Base-by-base conservation (phyloP, 2,113 vertebrate species). In the Pithys albifrons region DNA sequence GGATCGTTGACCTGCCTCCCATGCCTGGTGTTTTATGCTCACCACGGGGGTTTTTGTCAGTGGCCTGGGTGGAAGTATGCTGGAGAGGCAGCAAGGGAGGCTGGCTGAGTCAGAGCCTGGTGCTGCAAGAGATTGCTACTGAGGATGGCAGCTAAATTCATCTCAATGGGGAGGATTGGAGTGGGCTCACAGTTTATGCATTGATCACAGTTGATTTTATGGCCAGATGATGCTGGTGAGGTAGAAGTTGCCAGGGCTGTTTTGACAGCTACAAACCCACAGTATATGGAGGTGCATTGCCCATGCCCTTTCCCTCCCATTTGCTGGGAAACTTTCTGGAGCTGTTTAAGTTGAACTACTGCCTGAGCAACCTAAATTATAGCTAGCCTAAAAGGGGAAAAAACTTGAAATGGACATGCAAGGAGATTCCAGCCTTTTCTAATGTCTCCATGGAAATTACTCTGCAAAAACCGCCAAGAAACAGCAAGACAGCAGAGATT, bases 211-310 rank as follows among this genome's bases (percentile, higher is more conserved):
- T 12, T 64, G 48, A 52, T 9, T 84, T 76, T 46, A 59, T 0
- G 5, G 37, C 31, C 64, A 62, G 51, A 25, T 90, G 23, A 12
- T 8, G 9, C 31, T 61, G 41, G 41, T 5, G 2, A 39, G 52
- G 28, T 28, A 7, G 4, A 28, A 33, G 49, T 54, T 59, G 64
- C 76, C 28, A 27, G 71, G 39, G 45, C 65, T 85, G 39, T 70
- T 72, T 49, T 13, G 49, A 55, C 48, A 81, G 43, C 69, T 72
- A 2, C 2, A 7, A 57, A 48, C 33, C 33, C 20, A 13, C 2
- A 0, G 49, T 12, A 14, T 13, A 1, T 6, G 22, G 48, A 35
- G 19, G 8, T 37, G 61, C 0, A 1, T 52, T 71, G 37, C 16
- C 17, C 23, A 1, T 28, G 27, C n/a, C 25, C 20, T 69, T 59